phyloP scores from a whole-genome alignment of 2,113 vertebrate species.

The Psophia crepitans region DNA sequence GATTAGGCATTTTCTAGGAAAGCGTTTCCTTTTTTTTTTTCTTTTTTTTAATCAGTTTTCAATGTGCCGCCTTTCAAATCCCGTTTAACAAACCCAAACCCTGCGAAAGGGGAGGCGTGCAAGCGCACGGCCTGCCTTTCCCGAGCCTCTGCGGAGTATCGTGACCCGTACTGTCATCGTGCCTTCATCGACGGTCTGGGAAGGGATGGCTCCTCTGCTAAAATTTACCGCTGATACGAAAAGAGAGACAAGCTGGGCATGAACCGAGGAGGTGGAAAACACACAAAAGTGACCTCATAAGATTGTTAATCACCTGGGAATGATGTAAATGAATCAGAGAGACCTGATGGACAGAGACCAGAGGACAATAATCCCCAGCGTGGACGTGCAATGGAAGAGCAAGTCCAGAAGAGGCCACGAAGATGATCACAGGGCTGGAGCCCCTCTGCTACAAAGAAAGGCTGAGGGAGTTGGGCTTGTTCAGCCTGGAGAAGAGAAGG shows the following conservation, averaged over 20 bases:
- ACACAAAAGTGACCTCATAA: not conserved
- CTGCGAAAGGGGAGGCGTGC: accelerated
- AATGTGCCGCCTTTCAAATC: not conserved
- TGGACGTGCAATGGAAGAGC: not conserved
- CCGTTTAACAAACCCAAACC: not conserved
- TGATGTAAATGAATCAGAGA: not conserved
- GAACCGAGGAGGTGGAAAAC: not conserved
- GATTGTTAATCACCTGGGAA: not conserved
- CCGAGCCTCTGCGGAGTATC: not conserved
- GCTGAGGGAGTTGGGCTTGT: no score
- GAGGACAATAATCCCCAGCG: accelerated
- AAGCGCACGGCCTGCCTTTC: not conserved
- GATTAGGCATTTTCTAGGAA: not conserved
- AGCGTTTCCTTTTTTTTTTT: not conserved
- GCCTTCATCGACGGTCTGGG: accelerated
- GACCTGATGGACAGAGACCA: not conserved
- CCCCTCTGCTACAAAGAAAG: no score
- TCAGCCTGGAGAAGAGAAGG: no score
- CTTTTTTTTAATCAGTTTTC: not conserved
- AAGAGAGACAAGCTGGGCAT: not conserved
- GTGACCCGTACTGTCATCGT: not conserved
- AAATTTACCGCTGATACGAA: not conserved
- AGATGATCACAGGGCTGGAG: no score
- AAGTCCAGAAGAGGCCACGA: no score
- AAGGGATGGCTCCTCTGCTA: not conserved